Evolutionary conservation across 2,888 invertebrate genomes (phyloP), one percentile per base, ranked within the genome.

Genomic region (Loripinus fragilis): DNA sequence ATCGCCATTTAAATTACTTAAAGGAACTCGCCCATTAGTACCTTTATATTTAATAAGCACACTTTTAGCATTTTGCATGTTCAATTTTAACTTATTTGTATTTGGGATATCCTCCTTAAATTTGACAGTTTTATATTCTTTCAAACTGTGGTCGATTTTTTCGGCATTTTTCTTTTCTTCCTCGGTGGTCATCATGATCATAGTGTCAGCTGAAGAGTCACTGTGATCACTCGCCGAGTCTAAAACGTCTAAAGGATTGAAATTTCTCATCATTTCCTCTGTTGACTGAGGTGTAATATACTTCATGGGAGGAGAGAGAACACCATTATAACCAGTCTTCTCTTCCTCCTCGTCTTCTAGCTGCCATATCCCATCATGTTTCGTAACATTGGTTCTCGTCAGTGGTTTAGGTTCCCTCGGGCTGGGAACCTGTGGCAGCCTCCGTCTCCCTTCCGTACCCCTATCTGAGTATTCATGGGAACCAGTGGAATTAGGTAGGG

Each of bases 181-280:
- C 30, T 85, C 89, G 1, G 87, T 87, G 23, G 87, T 88, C 87
- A 88, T 88, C 88, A 88, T 88, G 23, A 87, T 88, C 88, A 88
- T 89, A 2, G 86, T 87, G 74, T 87, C 88, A 1, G 86, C 86
- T 23, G 86, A 87, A 0, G 88, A 87, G 71, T 86, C 86, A 68
- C 86, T 84, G 33, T 81, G 82, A 60, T 88, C 88, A 81, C 88
- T 88, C 0, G 80, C 85, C 2, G 87, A 87, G 71, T 89, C 89
- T 55, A 88, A 78, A 12, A 81, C 71, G 60, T 88, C 88, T n/a
- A 87, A 68, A 10, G 86, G 87, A 79, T 88, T 82, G 69, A 83
- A 89, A 50, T 88, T 88, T 65, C 85, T 80, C 72, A 83, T 79
- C 81, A 87, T 75, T 76, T 88, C 87, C 65, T 87, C 85, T 0